Percentiles rank a stretch among this genome's conserved stretches.
These are phyloP conservation scores for Poeciliopsis retropinna DNA, from an alignment of 2,113 vertebrate species.

Conservation along the genomic window DNA sequence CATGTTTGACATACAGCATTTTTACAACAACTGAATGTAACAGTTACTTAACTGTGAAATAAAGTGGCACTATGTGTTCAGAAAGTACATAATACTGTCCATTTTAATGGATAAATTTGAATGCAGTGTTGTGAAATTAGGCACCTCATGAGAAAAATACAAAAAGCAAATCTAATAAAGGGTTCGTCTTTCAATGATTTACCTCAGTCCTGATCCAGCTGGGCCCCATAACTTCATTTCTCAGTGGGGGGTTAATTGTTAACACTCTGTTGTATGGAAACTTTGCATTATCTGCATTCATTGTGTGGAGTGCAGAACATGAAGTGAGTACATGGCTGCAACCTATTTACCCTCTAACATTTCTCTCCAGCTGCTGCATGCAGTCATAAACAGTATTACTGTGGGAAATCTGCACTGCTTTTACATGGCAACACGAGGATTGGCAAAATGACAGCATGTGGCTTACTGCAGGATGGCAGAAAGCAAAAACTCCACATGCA, in stretches of 20 bases:
- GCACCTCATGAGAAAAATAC: no score
- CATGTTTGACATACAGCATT: no score
- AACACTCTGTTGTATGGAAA: not conserved
- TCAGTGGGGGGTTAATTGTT: not conserved
- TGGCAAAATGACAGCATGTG: not conserved
- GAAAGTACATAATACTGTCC: no score
- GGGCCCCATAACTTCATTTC: not conserved
- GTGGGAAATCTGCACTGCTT: not conserved
- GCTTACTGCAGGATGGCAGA: not conserved
- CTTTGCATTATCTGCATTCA: constrained; percentile 11
- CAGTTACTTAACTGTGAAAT: no score
- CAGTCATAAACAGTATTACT: constrained; percentile 3
- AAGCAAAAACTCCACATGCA: constrained; percentile 5
- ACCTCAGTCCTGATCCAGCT: not conserved
- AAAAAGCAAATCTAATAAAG: no score
- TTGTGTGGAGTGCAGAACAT: not conserved
- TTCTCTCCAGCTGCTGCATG: not conserved
- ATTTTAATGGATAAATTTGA: no score
- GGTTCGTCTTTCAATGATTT: no score
- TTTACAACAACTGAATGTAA: no score
- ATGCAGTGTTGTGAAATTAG: no score
- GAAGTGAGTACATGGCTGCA: not conserved
- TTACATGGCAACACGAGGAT: not conserved
- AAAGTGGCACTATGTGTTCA: no score
- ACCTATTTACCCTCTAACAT: not conserved